phyloP scores from a whole-genome alignment of 1,140 invertebrate genomes.

The Gonioctena quinquepunctata region DNA sequence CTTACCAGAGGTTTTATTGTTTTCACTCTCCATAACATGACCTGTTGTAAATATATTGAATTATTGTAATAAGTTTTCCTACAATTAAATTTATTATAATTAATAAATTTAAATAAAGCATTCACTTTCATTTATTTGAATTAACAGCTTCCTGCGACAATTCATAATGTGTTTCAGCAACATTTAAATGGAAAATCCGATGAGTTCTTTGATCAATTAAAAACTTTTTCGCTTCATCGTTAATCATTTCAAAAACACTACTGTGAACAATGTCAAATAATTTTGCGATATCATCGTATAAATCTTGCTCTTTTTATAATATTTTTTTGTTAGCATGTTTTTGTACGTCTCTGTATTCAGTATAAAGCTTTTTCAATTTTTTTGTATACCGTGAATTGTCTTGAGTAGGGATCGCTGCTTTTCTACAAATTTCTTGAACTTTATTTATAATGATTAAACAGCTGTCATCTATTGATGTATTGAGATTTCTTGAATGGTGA shows the following conservation, averaged over 20 bases:
- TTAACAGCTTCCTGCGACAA: neutral
- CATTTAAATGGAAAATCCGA: slow-evolving; percentile 2
- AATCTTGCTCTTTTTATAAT: neutral
- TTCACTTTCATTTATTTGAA: neutral
- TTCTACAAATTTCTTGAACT: neutral
- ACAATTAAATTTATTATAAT: too few species aligned
- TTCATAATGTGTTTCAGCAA: neutral
- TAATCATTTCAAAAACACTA: neutral
- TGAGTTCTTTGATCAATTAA: slow-evolving; percentile 15
- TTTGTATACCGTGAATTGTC: neutral
- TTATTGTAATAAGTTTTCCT: too few species aligned
- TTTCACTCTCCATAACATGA: too few species aligned
- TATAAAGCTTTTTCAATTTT: slow-evolving; percentile 10
- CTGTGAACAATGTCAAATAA: slow-evolving; percentile 9
- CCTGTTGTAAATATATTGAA: too few species aligned
- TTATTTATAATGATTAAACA: too few species aligned
- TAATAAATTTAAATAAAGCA: neutral
- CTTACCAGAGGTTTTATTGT: too few species aligned
- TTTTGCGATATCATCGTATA: neutral
- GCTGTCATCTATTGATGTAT: too few species aligned
- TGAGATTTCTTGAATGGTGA: too few species aligned
- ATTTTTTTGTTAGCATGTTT: slow-evolving; percentile 7
- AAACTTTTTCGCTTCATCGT: neutral
- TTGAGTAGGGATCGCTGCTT: neutral
- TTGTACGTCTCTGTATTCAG: slow-evolving; percentile 2